Evolutionary conservation across 2,888 invertebrate genomes (phyloP), one percentile per base, ranked within the genome.

Genomic region (Pandemis corylana): DNA sequence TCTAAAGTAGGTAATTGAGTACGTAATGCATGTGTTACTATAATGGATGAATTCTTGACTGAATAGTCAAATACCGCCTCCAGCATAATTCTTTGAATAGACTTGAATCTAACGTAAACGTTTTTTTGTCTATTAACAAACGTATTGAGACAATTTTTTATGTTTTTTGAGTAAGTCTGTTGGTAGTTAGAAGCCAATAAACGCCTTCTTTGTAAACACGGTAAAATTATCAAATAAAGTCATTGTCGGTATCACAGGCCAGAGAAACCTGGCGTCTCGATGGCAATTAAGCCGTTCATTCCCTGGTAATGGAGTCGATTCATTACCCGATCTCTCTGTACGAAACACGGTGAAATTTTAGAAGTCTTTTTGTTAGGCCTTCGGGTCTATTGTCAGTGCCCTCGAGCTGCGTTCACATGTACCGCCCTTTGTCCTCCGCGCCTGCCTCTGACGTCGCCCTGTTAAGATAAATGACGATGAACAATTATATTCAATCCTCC

Each of bases 391-490:
- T 89, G 87, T 89, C 80, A 78, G 76, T 65, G 80, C 83, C 87
- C 84, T 82, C 82, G 77, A 83, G 84, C 83, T 82, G 83, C 81
- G 84, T 86, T 85, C 89, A 89, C 89, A 89, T 89, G 89, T 89
- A 89, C 81, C 81, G 80, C 86, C 84, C 88, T 85, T 92, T 92
- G 91, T 91, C 82, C 81, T 78, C 77, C 72, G 83, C 81, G 81
- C 85, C 90, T 93, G 91, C 80, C 81, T 79, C 82, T 91, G 93
- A 92, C 91, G 84, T 83, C 83, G 85, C 85, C 83, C 84, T 81
- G 83, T 83, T 82, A 86, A 90, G 91, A 93, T 91, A 91, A 93
- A 93, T 92, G 92, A 87, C 84, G 80, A 82, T 83, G 84, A 82
- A 86, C 88, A 89, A 91, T 91, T 91, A 90, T 88, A 87, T 87